These are phyloP conservation scores for Coptodon bakossiorum DNA, from an alignment of 2,113 vertebrate species.

Conservation along the genomic window DNA sequence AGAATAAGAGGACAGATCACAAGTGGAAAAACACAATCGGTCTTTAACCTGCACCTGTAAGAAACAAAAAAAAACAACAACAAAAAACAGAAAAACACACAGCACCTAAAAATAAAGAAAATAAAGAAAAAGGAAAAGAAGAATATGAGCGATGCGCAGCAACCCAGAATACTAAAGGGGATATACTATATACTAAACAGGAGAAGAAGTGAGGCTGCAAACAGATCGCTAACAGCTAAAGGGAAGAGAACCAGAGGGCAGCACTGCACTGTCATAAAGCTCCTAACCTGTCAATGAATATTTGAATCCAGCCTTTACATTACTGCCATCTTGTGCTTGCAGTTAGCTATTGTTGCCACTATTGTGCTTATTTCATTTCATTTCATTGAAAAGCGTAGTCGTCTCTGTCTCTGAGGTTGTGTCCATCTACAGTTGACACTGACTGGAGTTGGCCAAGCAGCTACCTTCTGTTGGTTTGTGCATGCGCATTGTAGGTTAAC, in stretches of 20 bases:
- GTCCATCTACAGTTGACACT: neutral
- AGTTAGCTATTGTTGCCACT: neutral
- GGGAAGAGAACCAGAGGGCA: neutral
- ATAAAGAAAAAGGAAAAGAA: neutral
- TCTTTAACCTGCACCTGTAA: neutral
- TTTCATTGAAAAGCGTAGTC: neutral
- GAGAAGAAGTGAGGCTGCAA: too few relatives aligned
- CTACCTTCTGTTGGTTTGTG: neutral
- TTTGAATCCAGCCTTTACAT: neutral
- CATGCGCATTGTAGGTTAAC: neutral
- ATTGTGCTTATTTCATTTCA: neutral
- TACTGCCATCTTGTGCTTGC: neutral
- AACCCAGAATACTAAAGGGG: neutral
- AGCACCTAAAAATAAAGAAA: neutral
- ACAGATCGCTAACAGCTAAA: too few relatives aligned
- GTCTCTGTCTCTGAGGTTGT: neutral
- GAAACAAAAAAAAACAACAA: neutral
- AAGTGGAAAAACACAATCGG: neutral
- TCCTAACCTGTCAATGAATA: neutral
- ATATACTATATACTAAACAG: too few relatives aligned
- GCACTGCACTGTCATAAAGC: neutral
- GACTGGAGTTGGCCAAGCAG: neutral
- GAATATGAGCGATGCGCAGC: neutral
- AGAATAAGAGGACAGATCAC: neutral
- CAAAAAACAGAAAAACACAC: accelerated